phyloP scores from a whole-genome alignment of 2,888 invertebrate species.

The Notodonta dromedarius region DNA sequence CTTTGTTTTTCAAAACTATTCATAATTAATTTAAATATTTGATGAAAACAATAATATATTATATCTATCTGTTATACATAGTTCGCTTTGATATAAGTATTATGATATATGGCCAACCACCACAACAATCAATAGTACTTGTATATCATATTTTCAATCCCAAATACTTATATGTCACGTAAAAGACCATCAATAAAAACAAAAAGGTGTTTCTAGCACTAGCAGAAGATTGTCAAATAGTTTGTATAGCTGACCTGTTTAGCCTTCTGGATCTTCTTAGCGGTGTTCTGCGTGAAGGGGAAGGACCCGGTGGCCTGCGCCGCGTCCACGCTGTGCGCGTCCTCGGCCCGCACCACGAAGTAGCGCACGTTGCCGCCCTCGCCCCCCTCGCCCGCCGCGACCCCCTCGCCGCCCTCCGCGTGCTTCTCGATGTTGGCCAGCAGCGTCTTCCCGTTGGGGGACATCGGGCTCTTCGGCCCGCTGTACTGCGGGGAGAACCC shows the following conservation, averaged over 20 bases:
- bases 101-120: no score
- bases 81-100: no score
- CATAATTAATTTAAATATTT: no score
- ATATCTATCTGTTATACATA: no score
- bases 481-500: slow-evolving; percentile 58
- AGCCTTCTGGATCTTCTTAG: slow-evolving; percentile 84
- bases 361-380: slow-evolving; percentile 64
- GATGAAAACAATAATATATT: no score
- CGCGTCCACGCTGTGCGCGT: slow-evolving; percentile 80
- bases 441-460: slow-evolving; percentile 66
- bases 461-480: slow-evolving; percentile 66
- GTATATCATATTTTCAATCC: no score
- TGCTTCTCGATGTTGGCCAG: slow-evolving; percentile 73
- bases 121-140: no score
- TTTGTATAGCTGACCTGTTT: slow-evolving; percentile 75
- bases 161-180: no score
- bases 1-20: no score
- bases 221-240: no score
- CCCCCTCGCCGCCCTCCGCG: slow-evolving; percentile 46
- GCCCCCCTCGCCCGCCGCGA: slow-evolving; percentile 10
- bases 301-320: slow-evolving; percentile 82
- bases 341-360: slow-evolving; percentile 86
- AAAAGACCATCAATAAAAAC: no score
- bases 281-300: slow-evolving; percentile 85
- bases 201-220: no score